A percentile compares a stretch with the other conserved stretches of the same genome.
Evolutionary conservation across 1,140 invertebrate genomes (phyloP).

Genomic region (Orius insidiosus): DNA sequence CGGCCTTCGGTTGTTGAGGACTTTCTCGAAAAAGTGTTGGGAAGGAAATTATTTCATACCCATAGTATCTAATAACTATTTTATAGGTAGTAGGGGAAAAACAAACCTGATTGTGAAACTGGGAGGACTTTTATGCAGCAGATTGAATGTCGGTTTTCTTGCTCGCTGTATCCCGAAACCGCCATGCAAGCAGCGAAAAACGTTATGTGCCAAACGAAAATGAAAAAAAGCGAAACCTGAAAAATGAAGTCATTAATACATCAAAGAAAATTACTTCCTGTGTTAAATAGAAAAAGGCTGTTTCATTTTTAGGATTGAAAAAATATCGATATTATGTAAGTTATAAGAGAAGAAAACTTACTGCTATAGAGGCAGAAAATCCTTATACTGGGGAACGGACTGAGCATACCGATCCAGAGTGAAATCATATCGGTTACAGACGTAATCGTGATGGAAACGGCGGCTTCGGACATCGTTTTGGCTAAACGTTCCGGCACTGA

Average conservation of each 20-base stretch:
- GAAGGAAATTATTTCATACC: too few species aligned
- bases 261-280: too few species aligned
- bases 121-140: slow-evolving; percentile 58
- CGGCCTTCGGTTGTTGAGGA: too few species aligned
- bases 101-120: slow-evolving; percentile 48
- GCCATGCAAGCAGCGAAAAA: slow-evolving; percentile 88
- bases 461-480: slow-evolving; percentile 77
- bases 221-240: slow-evolving; percentile 79
- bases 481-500: slow-evolving; percentile 73
- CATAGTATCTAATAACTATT: too few species aligned
- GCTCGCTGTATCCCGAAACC: slow-evolving; percentile 74
- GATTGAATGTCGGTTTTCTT: slow-evolving; percentile 66
- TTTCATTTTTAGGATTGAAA: too few species aligned
- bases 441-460: slow-evolving; percentile 93
- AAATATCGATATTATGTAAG: too few species aligned
- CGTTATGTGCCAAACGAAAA: slow-evolving; percentile 87
- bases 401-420: slow-evolving; percentile 88
- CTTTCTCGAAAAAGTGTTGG: too few species aligned
- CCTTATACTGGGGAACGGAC: slow-evolving; percentile 83
- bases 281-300: too few species aligned
- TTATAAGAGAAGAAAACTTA: too few species aligned
- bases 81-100: too few species aligned
- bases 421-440: slow-evolving; percentile 93
- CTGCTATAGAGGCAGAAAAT: slow-evolving; percentile 95
- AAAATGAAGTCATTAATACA: slow-evolving; percentile 23